Evolutionary conservation across 2,888 invertebrate species (phyloP), one percentile per base, ranked within the genome.

Genomic region (Caenorhabditis sp.): DNA sequence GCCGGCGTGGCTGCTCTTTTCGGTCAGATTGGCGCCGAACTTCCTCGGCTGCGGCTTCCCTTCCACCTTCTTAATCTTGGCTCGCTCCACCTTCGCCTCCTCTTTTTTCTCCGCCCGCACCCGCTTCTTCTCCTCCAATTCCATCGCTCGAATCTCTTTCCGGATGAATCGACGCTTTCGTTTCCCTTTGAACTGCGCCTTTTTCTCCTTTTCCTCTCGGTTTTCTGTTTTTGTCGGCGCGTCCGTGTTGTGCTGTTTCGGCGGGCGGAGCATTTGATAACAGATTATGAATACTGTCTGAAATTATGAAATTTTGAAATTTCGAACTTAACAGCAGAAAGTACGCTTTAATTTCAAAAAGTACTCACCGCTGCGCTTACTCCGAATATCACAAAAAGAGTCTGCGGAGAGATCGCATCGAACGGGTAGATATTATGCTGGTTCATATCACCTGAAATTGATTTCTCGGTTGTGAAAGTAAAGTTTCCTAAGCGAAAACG

Each of bases 81-180:
- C 9, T 5, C 66, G 11, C 17, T 66, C 66, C 15, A 46, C 39
- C 15, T 58, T 66, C 22, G 50, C 27, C 32, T 68, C 68, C 15
- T 68, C 68, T 13, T 41, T 68, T 9, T 68, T 68, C 41, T 68
- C 68, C 30, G 37, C 43, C 27, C 43, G 30, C 17, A 11, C 22
- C 8, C 56, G n/a, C 20, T 50, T 39, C 43, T 41, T 56, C 43
- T 68, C 66, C 20, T 68, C 66, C 37, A 37, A 48, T 26, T 66
- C 65, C 65, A 58, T 50, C 4, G 58, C 58, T 8, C 39, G 30
- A 13, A 68, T 68, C 9, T 68, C 68, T 32, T 68, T 68, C 26
- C 59, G 58, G 15, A 26, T 48, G 32, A 59, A 59, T 30, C 68
- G 30, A n/a, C 59, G 13, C 37, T 68, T 58, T 8, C 68, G 24